Base-by-base conservation (phyloP, 2,888 invertebrate genomes). In the Metacarcinus magister region DNA sequence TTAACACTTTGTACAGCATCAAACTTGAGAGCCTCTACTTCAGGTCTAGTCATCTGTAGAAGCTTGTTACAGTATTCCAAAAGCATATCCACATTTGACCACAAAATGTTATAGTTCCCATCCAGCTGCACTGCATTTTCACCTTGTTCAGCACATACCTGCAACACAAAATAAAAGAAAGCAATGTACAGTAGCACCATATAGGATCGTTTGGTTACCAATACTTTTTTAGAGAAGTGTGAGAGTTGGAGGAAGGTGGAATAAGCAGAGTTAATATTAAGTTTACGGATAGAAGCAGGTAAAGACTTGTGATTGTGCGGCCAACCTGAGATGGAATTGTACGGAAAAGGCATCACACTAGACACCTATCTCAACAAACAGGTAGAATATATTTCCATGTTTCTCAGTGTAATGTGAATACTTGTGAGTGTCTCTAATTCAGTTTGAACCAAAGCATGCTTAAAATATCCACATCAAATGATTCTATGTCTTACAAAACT, bases 21-120 rank as follows among this genome's bases (percentile, higher is more conserved):
- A 16, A 87, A 32, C 39, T 39, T 87, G 39, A 87, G 87, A 87
- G 87, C 87, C 87, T 87, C 87, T 16, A 87, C 39, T 87, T 87
- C 87, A 87, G 87, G 87, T 39, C 39, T 87, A 10, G 39, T 87
- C 87, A 39, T 10, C 28, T 87, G 13, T 16, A 87, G 39, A 16
- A 87, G 19, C 39, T 39, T 87, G 19, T 87, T 5, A 87, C 87
- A 87, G 87, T 19, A 87, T 10, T 5, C 87, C n/a, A 87, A 39
- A 8, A 87, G 10, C 16, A 4, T 13, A 1, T 87, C 87, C 10
- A 87, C 87, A 87, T 87, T 87, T 7, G 87, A 87, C 87, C 87
- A 87, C 3, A 87, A 19, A 39, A 39, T 87, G 10, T 87, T 13
- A 87, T 39, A 87, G 39, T 39, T 39, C 39, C 32, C 87, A 39